Conservation (phyloP, 2,113 vertebrate genomes). For the Notothenia coriiceps region DNA sequence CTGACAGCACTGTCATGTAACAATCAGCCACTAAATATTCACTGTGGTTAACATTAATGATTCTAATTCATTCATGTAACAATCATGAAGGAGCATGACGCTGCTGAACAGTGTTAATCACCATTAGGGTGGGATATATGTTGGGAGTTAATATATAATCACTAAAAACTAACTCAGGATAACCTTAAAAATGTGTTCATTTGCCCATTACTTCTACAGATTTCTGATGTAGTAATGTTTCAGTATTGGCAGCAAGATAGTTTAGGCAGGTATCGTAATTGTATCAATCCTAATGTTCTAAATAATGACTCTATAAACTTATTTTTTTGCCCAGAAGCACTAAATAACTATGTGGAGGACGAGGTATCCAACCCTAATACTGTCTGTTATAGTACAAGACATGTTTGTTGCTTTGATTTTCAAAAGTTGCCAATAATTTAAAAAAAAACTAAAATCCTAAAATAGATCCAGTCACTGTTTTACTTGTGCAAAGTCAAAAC, state of each 20-base stretch:
- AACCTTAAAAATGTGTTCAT: background rate
- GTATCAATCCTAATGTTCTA: too few species aligned
- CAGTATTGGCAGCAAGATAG: too few species aligned
- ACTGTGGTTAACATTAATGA: constrained; percentile 28
- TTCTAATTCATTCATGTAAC: background rate
- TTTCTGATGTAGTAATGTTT: too few species aligned
- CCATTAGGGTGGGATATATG: background rate
- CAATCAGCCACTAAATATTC: constrained; percentile 43
- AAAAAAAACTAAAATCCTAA: background rate
- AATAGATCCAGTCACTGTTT: too few species aligned
- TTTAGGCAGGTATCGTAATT: too few species aligned
- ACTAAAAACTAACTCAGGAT: background rate
- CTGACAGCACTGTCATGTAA: constrained; percentile 53
- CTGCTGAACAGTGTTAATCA: constrained; percentile 2
- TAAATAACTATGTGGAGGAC: background rate
- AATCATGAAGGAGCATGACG: constrained; percentile 7
- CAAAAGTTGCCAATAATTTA: background rate
- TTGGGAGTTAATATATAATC: background rate
- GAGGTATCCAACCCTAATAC: background rate
- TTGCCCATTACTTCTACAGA: too few species aligned
- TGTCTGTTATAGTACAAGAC: background rate
- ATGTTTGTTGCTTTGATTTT: background rate
- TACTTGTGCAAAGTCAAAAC: too few species aligned
- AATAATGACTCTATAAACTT: background rate
- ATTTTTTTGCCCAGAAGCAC: background rate